A percentile compares a stretch with the other conserved stretches of the same genome.
Evolutionary conservation across 37 sponge, comb jelly and placozoan species (phyloP).

Genomic region (Agelas oroides): DNA sequence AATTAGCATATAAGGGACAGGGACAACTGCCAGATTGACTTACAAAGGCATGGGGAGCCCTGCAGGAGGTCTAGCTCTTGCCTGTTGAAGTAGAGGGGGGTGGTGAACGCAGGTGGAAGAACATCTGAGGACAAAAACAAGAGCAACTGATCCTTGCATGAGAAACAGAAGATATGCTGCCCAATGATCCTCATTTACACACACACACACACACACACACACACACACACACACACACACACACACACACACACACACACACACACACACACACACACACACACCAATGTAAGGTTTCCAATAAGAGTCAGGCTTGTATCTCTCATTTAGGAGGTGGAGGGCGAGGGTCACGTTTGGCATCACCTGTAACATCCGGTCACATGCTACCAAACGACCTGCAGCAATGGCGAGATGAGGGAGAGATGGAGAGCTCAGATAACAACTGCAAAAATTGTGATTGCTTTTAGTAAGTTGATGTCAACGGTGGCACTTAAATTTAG

Average conservation of each 20-base stretch:
- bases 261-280: conserved; percentile 1
- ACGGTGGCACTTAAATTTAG: too few species aligned
- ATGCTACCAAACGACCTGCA: conserved; percentile 54
- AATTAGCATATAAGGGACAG: too few species aligned
- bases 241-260: conserved; percentile 1
- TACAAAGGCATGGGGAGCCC: conserved; percentile 67
- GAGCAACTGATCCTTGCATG: too few species aligned
- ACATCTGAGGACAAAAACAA: conserved; percentile 48
- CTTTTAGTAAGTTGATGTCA: too few species aligned
- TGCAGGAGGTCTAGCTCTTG: conserved; percentile 62
- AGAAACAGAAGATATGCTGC: too few species aligned
- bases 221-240: conserved; percentile 1
- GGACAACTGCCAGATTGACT: neutral
- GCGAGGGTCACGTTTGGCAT: conserved; percentile 81
- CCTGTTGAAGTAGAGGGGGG: conserved; percentile 73
- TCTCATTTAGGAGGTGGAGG: conserved; percentile 74
- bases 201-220: neutral
- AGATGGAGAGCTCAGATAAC: too few species aligned
- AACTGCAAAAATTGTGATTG: too few species aligned
- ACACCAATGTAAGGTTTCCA: conserved; percentile 90
- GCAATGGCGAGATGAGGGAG: too few species aligned
- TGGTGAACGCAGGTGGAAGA: conserved; percentile 60
- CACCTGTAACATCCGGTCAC: conserved; percentile 60
- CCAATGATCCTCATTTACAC: too few species aligned
- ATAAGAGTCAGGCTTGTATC: conserved; percentile 42